Percentiles rank a stretch among this genome's conserved stretches.
These are phyloP conservation scores for Steatocranus sp. DNA, from an alignment of 2,797 vertebrate species.

Conservation along the genomic window DNA sequence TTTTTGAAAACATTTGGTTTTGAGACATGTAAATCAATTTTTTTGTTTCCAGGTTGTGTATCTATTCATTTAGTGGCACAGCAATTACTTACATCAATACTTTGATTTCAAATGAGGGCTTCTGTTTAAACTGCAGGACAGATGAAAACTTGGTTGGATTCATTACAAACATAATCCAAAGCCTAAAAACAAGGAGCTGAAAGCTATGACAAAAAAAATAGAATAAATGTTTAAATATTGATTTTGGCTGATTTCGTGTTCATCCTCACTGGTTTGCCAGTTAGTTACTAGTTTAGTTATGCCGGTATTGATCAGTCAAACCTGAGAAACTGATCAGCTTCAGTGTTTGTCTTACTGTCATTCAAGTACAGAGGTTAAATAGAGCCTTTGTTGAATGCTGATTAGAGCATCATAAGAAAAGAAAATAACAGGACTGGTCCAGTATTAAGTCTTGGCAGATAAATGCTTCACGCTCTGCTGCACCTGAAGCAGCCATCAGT, in stretches of 20 bases:
- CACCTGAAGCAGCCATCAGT: not conserved
- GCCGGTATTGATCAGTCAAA: not conserved
- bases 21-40: not conserved
- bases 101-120: not conserved
- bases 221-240: not conserved
- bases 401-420: not conserved
- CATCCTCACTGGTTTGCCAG: not conserved
- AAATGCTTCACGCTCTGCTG: not conserved
- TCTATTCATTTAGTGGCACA: not conserved
- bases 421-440: rapidly evolving
- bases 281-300: not conserved
- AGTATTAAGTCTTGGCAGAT: not conserved
- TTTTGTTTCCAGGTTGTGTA: not conserved
- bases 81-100: not conserved
- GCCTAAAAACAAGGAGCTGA: not conserved
- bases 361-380: not conserved
- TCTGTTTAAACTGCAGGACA: not conserved
- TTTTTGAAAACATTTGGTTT: not conserved
- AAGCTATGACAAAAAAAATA: rapidly evolving
- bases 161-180: not conserved
- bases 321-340: not conserved
- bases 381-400: not conserved
- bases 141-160: not conserved
- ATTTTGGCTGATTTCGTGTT: not conserved
- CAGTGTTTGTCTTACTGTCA: not conserved